Conservation (phyloP, 2,797 vertebrate species). For the Hybognathus amarus region DNA sequence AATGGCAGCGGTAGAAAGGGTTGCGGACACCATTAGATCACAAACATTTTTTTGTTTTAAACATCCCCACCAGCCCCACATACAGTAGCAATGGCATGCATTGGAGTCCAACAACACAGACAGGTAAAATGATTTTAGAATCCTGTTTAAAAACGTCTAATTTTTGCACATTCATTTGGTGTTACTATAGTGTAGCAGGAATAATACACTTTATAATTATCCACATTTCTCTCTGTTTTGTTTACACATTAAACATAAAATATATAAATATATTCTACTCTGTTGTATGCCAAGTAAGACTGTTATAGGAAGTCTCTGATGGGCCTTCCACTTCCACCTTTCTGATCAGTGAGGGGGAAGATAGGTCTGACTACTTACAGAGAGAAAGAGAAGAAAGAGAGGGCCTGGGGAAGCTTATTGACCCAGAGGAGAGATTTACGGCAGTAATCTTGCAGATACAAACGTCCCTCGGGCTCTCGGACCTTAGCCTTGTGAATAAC, state of each 20-base stretch:
- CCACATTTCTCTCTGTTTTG: not conserved
- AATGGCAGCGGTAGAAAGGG: not conserved
- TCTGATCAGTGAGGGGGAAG: constrained; percentile 34
- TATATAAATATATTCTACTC: not conserved
- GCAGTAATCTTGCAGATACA: constrained; percentile 47
- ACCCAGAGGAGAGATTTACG: constrained; percentile 39
- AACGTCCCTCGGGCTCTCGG: constrained; percentile 42
- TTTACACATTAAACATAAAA: not conserved
- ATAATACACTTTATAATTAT: not conserved
- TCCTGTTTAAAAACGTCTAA: not conserved
- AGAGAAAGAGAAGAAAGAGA: too few relatives aligned
- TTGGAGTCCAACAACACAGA: not conserved
- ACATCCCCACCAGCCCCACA: not conserved
- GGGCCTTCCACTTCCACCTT: constrained; percentile 41
- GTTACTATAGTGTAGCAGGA: not conserved
- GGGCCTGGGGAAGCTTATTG: constrained; percentile 2
- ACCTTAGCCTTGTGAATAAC: constrained; percentile 52
- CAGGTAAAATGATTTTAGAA: not conserved
- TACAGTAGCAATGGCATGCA: not conserved
- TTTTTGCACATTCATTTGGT: not conserved
- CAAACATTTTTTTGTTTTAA: not conserved
- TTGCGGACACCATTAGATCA: not conserved
- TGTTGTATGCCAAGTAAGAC: not conserved
- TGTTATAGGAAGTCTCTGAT: constrained; percentile 14
- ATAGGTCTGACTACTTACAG: constrained; percentile 34